Evolutionary conservation across 1,140 invertebrate genomes (phyloP).

Genomic region (Eubasilissa regina): DNA sequence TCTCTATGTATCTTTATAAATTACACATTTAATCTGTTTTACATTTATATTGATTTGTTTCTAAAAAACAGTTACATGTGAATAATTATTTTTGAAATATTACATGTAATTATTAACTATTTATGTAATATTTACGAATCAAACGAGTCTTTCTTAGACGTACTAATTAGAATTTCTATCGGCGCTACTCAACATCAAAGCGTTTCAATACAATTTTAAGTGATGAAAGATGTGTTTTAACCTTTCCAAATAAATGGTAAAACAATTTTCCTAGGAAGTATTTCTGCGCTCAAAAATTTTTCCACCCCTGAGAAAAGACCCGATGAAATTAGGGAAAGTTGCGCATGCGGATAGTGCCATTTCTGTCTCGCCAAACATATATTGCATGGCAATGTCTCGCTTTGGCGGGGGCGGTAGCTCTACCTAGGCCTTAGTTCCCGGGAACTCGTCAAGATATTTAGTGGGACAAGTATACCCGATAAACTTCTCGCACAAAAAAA

Average conservation of each 20-base stretch:
- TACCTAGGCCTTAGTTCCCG: conserved; percentile 57
- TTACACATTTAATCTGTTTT: too few relatives aligned
- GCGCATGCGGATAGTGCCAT: conserved; percentile 41
- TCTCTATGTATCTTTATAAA: too few relatives aligned
- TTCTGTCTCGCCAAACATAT: neutral
- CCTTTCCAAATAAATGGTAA: neutral
- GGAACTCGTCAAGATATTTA: conserved; percentile 49
- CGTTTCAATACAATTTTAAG: too few relatives aligned
- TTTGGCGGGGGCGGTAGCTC: conserved; percentile 59
- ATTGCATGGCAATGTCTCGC: conserved; percentile 28
- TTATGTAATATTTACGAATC: too few relatives aligned
- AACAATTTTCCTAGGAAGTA: conserved; percentile 11
- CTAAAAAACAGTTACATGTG: too few relatives aligned
- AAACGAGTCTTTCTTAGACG: too few relatives aligned
- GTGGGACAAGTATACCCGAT: conserved; percentile 23
- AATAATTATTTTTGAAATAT: too few relatives aligned
- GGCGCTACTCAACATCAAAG: too few relatives aligned
- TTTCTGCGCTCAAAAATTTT: conserved; percentile 5
- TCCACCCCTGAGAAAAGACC: conserved; percentile 33
- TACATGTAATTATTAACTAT: too few relatives aligned
- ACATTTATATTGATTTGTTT: too few relatives aligned
- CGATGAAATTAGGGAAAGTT: conserved; percentile 31
- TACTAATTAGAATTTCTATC: too few relatives aligned
- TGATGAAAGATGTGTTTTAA: neutral
- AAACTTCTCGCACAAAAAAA: neutral